Percentiles rank a stretch among this genome's conserved stretches.
These are phyloP conservation scores for Peromyscus maniculatus DNA, from an alignment of 2,113 vertebrate species.

Conservation along the genomic window DNA sequence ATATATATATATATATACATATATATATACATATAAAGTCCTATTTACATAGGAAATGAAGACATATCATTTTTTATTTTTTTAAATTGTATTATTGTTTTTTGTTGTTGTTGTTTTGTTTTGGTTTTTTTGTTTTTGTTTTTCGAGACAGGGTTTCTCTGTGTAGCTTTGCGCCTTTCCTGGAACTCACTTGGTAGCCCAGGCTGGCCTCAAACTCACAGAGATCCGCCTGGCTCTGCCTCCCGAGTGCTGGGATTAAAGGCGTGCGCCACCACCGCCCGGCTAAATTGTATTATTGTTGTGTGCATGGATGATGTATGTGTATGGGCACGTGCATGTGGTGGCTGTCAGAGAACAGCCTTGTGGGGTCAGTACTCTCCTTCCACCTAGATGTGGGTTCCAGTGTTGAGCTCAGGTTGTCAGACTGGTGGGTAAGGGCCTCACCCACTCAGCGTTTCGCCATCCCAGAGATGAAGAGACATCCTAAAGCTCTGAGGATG, in stretches of 20 bases:
- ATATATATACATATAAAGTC: background rate
- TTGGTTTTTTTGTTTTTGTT: too few relatives aligned
- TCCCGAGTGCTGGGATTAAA: too few relatives aligned
- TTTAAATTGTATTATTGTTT: background rate
- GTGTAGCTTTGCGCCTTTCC: too few relatives aligned
- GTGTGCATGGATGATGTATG: too few relatives aligned
- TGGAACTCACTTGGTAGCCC: too few relatives aligned
- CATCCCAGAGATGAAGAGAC: background rate
- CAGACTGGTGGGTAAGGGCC: background rate
- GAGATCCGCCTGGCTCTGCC: too few relatives aligned
- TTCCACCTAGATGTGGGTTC: background rate
- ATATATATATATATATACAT: too few relatives aligned
- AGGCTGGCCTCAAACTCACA: too few relatives aligned
- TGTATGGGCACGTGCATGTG: background rate
- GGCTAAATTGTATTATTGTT: background rate
- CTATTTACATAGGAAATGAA: background rate
- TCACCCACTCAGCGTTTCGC: background rate
- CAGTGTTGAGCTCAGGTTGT: background rate
- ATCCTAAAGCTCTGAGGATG: too few relatives aligned
- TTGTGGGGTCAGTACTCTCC: background rate
- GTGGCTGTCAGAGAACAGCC: background rate
- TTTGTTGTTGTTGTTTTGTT: too few relatives aligned
- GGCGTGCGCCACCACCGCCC: too few relatives aligned
- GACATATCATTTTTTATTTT: background rate
- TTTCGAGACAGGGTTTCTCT: too few relatives aligned